phyloP scores from a whole-genome alignment of 2,797 vertebrate genomes.

The Catostomus latipinnis region DNA sequence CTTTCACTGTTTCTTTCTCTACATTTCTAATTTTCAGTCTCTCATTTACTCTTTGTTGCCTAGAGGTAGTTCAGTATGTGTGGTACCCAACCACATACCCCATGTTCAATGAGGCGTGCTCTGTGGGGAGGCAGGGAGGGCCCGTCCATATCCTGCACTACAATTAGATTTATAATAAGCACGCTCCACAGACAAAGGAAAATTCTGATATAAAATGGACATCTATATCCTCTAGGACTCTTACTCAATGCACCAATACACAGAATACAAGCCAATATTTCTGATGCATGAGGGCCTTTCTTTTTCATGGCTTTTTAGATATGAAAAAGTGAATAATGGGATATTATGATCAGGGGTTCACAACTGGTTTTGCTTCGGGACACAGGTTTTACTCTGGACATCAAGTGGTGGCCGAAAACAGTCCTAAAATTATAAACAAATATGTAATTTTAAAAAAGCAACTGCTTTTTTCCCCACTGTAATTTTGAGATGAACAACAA shows the following conservation, averaged over 20 bases:
- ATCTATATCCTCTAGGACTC: neutral
- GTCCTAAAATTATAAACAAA: too few relatives aligned
- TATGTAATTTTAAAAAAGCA: too few relatives aligned
- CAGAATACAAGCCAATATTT: neutral
- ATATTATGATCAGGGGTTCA: neutral
- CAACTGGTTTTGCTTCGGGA: too few relatives aligned
- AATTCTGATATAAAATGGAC: neutral
- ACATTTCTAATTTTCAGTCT: neutral
- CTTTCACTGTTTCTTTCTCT: neutral
- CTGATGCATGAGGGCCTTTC: too few relatives aligned
- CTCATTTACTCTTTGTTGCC: conserved; percentile 20
- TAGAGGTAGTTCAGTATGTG: conserved; percentile 60
- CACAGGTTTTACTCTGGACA: too few relatives aligned
- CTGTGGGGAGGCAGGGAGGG: conserved; percentile 59
- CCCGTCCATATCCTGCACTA: conserved; percentile 58
- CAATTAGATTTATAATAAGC: conserved; percentile 32
- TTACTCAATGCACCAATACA: neutral
- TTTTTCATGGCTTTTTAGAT: neutral
- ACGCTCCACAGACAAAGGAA: conserved; percentile 21
- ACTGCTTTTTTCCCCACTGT: too few relatives aligned
- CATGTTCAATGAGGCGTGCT: conserved; percentile 71
- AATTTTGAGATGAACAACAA: too few relatives aligned
- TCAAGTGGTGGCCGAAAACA: too few relatives aligned
- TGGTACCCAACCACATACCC: conserved; percentile 63
- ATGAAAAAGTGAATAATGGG: neutral